Percentiles rank a stretch among this genome's conserved stretches.
Evolutionary conservation across 1,140 invertebrate species (phyloP).

Genomic region (Linepithema humile): DNA sequence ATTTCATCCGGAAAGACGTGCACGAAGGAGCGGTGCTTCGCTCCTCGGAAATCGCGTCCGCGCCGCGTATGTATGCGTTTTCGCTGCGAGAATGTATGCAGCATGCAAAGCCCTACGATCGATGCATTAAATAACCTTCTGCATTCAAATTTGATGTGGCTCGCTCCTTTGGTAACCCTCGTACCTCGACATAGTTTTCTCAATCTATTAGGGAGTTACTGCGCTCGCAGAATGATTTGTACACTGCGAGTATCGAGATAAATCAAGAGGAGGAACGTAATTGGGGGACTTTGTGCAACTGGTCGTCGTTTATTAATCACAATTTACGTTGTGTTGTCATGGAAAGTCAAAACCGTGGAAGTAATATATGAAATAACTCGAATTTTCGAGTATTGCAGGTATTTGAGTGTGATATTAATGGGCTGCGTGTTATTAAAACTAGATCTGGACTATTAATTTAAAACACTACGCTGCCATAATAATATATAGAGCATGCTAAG

Average conservation of each 20-base stretch:
- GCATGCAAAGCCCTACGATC: constrained; percentile 36
- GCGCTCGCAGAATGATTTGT: background rate
- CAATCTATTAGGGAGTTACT: constrained; percentile 24
- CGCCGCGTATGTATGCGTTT: background rate
- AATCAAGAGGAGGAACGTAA: constrained; percentile 23
- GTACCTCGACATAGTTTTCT: background rate
- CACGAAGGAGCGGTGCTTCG: constrained; percentile 31
- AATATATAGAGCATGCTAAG: background rate
- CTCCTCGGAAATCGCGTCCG: constrained; percentile 49
- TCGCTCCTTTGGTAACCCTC: constrained; percentile 1
- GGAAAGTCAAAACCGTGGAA: background rate
- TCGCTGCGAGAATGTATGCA: constrained; percentile 22
- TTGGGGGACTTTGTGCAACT: background rate
- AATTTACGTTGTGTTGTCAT: constrained; percentile 2
- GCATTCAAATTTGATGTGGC: constrained; percentile 33
- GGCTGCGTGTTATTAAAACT: too few species aligned
- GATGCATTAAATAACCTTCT: constrained; percentile 61
- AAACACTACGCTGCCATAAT: too few species aligned
- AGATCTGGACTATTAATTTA: too few species aligned
- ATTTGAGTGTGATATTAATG: background rate
- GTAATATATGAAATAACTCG: background rate
- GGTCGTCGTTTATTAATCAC: background rate
- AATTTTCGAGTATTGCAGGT: background rate
- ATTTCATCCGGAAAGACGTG: constrained; percentile 56
- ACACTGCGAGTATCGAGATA: background rate